Base-by-base conservation (phyloP, 2,113 vertebrate genomes). In the Anolis sagrei region DNA sequence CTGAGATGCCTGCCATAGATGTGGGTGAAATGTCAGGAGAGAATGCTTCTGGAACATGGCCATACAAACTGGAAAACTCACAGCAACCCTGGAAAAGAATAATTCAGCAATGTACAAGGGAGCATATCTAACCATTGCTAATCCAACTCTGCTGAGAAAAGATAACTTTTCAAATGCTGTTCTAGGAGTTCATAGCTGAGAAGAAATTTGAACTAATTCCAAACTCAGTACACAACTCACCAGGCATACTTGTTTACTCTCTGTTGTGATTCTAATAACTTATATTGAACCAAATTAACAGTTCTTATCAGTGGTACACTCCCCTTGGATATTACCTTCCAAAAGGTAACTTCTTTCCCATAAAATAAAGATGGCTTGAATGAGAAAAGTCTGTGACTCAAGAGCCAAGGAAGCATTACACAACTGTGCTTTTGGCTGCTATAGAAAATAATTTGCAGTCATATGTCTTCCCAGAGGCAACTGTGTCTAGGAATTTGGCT, bases 401-500 rank as follows among this genome's bases (percentile, higher is more conserved):
- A 9, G 8, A 39, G 79, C 73, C 39, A 14, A 36, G 68, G 29
- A 51, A 54, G 1, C 0, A 4, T 14, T 5, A 0, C 4, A 32
- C 3, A 19, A 32, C 32, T 11, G 27, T 6, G 11, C 14, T 74
- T 27, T n/a, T n/a, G n/a, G n/a, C 32, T 36, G 27, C 18, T 10
- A 18, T 13, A 36, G 23, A 23, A 85, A 32, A 29, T 66, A 39
- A 19, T 21, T 44, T 7, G 61, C 58, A 39, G 83, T 87, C 79
- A 39, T n/a, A 58, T 13, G n/a, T 74, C 78, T 82, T 51, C 80
- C 84, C 75, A 51, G 51, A 66, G 91, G 51, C 36, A 62, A 0
- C 7, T 76, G 19, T 1, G 88, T 87, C 90, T 88, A 75, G 72
- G 82, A 86, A 23, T 34, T 13, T 32, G 54, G 29, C 49, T 88